phyloP scores from a whole-genome alignment of 1,140 invertebrate species.

The Vanessa tameamea region DNA sequence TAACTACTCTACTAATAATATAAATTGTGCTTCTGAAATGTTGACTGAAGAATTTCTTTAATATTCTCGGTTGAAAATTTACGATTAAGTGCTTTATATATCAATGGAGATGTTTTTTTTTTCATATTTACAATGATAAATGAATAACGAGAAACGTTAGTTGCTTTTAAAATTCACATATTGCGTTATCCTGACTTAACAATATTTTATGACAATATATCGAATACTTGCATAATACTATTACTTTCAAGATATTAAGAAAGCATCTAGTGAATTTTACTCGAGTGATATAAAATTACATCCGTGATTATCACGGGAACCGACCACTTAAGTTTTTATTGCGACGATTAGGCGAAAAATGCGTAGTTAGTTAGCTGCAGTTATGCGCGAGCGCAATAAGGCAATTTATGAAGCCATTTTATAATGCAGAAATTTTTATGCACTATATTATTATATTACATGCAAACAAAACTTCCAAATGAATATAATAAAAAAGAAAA shows the following conservation, averaged over 20 bases:
- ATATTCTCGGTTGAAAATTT: neutral
- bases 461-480: too few relatives aligned
- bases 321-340: constrained; percentile 55
- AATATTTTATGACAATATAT: constrained; percentile 12
- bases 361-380: constrained; percentile 43
- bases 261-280: constrained; percentile 51
- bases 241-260: constrained; percentile 43
- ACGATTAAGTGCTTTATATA: neutral
- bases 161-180: too few relatives aligned
- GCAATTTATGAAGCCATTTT: constrained; percentile 24
- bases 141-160: too few relatives aligned
- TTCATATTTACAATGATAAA: too few relatives aligned
- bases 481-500: too few relatives aligned
- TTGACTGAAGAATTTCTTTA: neutral
- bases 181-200: neutral
- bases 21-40: too few relatives aligned
- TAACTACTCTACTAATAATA: too few relatives aligned
- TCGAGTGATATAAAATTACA: constrained; percentile 61
- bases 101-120: neutral
- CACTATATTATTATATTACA: too few relatives aligned
- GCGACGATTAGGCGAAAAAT: constrained; percentile 58
- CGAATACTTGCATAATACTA: constrained; percentile 36
- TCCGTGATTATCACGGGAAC: constrained; percentile 59
- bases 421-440: constrained; percentile 19
- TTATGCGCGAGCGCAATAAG: constrained; percentile 28